Percentiles rank a stretch among this genome's conserved stretches.
phyloP scores from a whole-genome alignment of 2,888 invertebrate genomes.

The Cheilosia grossa region DNA sequence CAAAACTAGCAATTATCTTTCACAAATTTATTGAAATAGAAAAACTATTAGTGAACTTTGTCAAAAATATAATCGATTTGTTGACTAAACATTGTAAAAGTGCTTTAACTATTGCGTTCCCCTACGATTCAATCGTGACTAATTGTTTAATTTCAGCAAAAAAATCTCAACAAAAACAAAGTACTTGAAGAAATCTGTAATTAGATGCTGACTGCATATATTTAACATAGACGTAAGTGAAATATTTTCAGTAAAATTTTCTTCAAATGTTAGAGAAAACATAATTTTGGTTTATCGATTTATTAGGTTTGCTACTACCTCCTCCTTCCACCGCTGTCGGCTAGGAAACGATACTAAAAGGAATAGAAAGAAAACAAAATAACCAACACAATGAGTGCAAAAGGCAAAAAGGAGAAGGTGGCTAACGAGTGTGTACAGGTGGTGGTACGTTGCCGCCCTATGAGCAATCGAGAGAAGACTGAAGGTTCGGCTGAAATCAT shows the following conservation, averaged over 20 bases:
- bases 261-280: not conserved
- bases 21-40: not conserved
- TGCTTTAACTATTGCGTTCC: conserved; percentile 1
- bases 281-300: conserved; percentile 56
- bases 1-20: not conserved
- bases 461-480: conserved; percentile 92
- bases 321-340: conserved; percentile 41
- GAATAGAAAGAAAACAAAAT: conserved; percentile 10
- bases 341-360: conserved; percentile 45
- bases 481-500: conserved; percentile 86
- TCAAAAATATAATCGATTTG: not conserved
- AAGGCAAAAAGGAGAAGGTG: conserved; percentile 78
- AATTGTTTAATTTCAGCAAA: conserved; percentile 59
- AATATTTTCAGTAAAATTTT: not conserved
- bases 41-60: not conserved
- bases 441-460: conserved; percentile 97
- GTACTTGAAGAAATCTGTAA: conserved; percentile 32
- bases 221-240: conserved; percentile 51
- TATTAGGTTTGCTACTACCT: conserved; percentile 52
- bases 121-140: conserved; percentile 47
- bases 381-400: conserved; percentile 79
- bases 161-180: conserved; percentile 42
- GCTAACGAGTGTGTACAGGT: conserved; percentile 96
- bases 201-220: conserved; percentile 54
- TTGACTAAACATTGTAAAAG: not conserved